Conservation (phyloP, 2,888 invertebrate species). For the Poecilobothrus nobilitatus region DNA sequence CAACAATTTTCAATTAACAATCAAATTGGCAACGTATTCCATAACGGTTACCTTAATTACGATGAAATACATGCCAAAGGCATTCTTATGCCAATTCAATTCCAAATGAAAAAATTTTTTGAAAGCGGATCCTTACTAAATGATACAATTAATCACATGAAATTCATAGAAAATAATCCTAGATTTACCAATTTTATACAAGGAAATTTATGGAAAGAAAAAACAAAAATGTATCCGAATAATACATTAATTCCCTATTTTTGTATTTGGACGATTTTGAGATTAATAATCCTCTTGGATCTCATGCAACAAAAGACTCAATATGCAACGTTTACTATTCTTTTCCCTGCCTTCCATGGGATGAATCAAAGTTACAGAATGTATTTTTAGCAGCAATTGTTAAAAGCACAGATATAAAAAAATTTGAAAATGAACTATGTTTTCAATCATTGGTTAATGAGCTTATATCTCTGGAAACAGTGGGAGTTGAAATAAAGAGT, state of each 20-base stretch:
- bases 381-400: constrained; percentile 28
- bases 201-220: constrained; percentile 15
- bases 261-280: constrained; percentile 19
- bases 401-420: constrained; percentile 26
- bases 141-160: neutral
- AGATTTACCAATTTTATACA: constrained; percentile 14
- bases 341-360: constrained; percentile 9
- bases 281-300: constrained; percentile 17
- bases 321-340: constrained; percentile 15
- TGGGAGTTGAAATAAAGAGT: constrained; percentile 24
- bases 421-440: constrained; percentile 25
- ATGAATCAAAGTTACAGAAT: constrained; percentile 1
- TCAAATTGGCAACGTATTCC: neutral
- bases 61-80: constrained; percentile 2
- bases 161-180: neutral
- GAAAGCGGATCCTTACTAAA: neutral
- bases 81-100: constrained; percentile 10
- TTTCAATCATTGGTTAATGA: constrained; percentile 26
- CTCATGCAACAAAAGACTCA: constrained; percentile 12
- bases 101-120: constrained; percentile 14
- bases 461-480: constrained; percentile 25
- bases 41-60: constrained; percentile 7
- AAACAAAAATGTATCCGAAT: constrained; percentile 12
- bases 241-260: constrained; percentile 15
- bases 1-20: neutral